These are phyloP conservation scores for Alfaro cultratus DNA, from an alignment of 2,797 vertebrate genomes.

Conservation along the genomic window DNA sequence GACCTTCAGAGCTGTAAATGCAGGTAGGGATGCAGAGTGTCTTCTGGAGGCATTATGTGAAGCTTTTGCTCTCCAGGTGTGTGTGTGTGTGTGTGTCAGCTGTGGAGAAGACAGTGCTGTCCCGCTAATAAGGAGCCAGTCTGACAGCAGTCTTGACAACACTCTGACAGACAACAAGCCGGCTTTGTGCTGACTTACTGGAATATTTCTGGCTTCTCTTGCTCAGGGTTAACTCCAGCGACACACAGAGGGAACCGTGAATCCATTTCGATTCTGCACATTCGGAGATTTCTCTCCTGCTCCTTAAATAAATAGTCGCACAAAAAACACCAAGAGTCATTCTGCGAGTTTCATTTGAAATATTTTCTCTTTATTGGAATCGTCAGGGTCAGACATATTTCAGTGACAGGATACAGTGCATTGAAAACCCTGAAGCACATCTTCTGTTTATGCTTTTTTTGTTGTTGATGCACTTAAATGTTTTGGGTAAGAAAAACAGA, in stretches of 20 bases:
- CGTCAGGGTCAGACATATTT: constrained; percentile 42
- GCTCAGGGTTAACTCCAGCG: constrained; percentile 64
- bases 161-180: constrained; percentile 66
- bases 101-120: constrained; percentile 44
- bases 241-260: constrained; percentile 47
- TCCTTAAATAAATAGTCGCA: constrained; percentile 34
- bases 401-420: constrained; percentile 10
- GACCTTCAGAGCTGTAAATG: constrained; percentile 31
- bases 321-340: constrained; percentile 62
- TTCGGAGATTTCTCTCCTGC: constrained; percentile 28
- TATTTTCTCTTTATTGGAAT: constrained; percentile 69
- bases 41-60: constrained; percentile 40
- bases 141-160: constrained; percentile 66
- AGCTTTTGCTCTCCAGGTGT: constrained; percentile 27
- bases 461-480: not conserved
- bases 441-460: not conserved
- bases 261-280: constrained; percentile 62
- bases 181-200: constrained; percentile 68
- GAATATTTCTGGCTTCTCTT: constrained; percentile 65
- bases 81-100: constrained; percentile 38
- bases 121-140: constrained; percentile 64
- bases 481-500: not conserved
- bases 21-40: constrained; percentile 37
- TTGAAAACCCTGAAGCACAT: not conserved
- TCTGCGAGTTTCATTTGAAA: constrained; percentile 36